These are phyloP conservation scores for Acomys russatus DNA, from an alignment of 2,797 vertebrate species.

Conservation along the genomic window DNA sequence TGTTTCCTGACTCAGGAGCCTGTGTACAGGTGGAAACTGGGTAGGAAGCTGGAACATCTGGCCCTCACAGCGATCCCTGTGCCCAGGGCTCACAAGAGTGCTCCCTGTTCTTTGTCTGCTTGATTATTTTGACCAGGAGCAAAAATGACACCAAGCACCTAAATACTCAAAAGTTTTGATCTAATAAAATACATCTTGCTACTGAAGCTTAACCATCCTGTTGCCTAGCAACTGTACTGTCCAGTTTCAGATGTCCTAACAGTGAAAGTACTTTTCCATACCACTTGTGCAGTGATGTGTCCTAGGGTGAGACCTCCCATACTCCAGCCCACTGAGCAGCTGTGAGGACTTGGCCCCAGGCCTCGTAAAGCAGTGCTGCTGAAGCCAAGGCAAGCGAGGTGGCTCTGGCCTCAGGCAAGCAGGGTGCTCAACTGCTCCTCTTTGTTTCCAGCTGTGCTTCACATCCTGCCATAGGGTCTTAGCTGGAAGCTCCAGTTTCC, in stretches of 20 bases:
- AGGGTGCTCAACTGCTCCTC: background rate
- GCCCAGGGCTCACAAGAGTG: background rate
- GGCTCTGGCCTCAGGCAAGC: background rate
- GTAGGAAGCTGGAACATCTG: accelerated
- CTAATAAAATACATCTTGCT: background rate
- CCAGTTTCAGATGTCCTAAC: background rate
- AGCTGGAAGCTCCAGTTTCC: background rate
- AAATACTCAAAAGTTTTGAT: background rate
- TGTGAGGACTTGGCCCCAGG: background rate
- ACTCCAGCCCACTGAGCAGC: accelerated
- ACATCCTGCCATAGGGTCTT: background rate
- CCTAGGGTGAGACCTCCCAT: background rate
- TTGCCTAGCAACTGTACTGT: background rate
- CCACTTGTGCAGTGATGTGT: background rate
- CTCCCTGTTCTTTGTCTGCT: background rate
- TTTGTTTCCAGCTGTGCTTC: too few relatives aligned
- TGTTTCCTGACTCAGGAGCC: background rate
- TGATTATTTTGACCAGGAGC: background rate
- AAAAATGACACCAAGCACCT: background rate
- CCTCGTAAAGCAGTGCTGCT: background rate
- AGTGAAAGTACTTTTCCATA: background rate
- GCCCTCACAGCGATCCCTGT: background rate
- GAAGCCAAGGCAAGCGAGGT: background rate
- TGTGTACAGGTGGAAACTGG: background rate
- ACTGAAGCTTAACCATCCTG: background rate